Percentiles rank a stretch among this genome's conserved stretches.
phyloP scores from a whole-genome alignment of 35 echinoderm and acorn worm genomes.

The Acanthaster planci region DNA sequence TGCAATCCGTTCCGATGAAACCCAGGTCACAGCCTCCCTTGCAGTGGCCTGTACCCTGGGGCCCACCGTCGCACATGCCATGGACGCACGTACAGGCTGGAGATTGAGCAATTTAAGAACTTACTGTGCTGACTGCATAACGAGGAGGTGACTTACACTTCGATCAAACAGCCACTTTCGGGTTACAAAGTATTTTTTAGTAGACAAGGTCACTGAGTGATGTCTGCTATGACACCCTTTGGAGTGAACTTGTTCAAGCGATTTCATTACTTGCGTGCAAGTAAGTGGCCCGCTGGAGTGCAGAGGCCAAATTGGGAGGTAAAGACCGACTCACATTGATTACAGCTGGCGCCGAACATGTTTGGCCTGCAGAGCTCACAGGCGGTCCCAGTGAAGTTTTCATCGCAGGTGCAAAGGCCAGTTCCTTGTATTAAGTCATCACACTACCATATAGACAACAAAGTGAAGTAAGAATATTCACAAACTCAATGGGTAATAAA shows the following conservation, averaged over 20 bases:
- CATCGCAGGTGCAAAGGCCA: conserved; percentile 31
- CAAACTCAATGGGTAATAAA: neutral
- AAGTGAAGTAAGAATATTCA: neutral
- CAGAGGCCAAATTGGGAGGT: neutral
- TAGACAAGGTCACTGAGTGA: too few relatives aligned
- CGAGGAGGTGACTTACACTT: too few relatives aligned
- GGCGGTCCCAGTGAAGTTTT: conserved; percentile 11
- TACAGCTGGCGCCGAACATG: conserved; percentile 27
- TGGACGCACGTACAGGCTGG: conserved; percentile 68
- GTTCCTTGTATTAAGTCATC: conserved; percentile 4
- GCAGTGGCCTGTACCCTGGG: conserved; percentile 50
- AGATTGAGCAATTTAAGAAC: neutral
- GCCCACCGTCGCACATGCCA: conserved; percentile 59
- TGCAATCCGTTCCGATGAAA: conserved; percentile 46
- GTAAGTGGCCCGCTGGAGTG: too few relatives aligned
- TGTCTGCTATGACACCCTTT: too few relatives aligned
- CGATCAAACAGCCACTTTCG: too few relatives aligned
- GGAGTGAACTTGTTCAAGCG: too few relatives aligned
- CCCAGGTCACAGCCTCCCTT: conserved; percentile 37
- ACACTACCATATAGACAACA: conserved; percentile 34
- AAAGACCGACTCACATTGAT: conserved; percentile 30
- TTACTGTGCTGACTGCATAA: too few relatives aligned
- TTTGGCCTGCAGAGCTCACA: conserved; percentile 30
- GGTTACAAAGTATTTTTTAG: too few relatives aligned
- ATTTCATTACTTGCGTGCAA: too few relatives aligned